Conservation (phyloP, 2,797 vertebrate species). For the Sebastes cheni region DNA sequence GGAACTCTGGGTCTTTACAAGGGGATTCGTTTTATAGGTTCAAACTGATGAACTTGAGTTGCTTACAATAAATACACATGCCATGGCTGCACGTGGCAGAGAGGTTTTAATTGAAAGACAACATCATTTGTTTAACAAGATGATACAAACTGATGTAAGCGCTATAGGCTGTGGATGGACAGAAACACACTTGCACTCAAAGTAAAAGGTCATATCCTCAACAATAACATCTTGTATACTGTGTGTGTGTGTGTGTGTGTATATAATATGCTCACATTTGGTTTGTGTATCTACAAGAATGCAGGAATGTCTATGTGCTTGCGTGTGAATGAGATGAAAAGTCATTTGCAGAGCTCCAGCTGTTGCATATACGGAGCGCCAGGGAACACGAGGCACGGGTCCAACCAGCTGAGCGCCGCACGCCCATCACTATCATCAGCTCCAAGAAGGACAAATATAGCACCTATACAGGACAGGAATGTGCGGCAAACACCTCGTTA, state of each 20-base stretch:
- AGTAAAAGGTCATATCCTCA: background rate
- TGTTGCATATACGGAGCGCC: conserved; percentile 31
- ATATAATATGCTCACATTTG: background rate
- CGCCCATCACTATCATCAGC: conserved; percentile 33
- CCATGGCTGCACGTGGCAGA: background rate
- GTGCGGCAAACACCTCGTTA: conserved; percentile 19
- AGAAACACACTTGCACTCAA: background rate
- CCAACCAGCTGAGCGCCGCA: conserved; percentile 20
- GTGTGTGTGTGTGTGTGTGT: background rate
- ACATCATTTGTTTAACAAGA: background rate
- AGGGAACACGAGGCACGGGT: conserved; percentile 32
- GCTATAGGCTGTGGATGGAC: background rate
- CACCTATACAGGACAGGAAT: conserved; percentile 9
- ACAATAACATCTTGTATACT: background rate
- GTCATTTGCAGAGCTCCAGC: conserved; percentile 47
- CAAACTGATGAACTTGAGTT: conserved; percentile 6
- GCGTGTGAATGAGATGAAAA: conserved; percentile 31
- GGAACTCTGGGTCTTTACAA: conserved; percentile 33
- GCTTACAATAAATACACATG: conserved; percentile 2
- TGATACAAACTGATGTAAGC: background rate
- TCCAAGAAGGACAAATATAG: conserved; percentile 24
- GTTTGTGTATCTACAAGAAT: conserved; percentile 17
- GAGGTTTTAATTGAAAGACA: background rate
- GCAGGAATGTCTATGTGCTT: conserved; percentile 23
- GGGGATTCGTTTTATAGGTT: conserved; percentile 11